A percentile compares a stretch with the other conserved stretches of the same genome.
These are phyloP conservation scores for Diorhabda elongata DNA, from an alignment of 1,140 invertebrate species.

Conservation along the genomic window DNA sequence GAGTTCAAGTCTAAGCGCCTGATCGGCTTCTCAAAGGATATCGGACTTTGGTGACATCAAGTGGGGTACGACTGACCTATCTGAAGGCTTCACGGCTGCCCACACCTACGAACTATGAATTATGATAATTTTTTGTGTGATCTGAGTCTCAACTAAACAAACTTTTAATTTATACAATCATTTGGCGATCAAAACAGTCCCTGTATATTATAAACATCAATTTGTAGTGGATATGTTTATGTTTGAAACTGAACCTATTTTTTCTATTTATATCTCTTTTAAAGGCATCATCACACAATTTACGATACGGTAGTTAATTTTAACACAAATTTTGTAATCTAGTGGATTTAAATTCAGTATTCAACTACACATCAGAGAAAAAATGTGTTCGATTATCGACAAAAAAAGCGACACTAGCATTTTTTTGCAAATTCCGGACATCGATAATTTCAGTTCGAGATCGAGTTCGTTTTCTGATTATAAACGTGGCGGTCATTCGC, in stretches of 20 bases:
- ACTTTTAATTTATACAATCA: too few species aligned
- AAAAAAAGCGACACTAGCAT: slow-evolving; percentile 7
- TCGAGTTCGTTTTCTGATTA: slow-evolving; percentile 9
- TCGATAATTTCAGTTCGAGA: slow-evolving; percentile 6
- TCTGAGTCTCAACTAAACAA: too few species aligned
- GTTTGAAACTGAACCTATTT: neutral
- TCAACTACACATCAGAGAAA: neutral
- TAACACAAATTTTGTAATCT: slow-evolving; percentile 7
- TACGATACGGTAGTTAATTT: neutral
- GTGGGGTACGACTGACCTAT: too few species aligned
- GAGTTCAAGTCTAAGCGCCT: too few species aligned
- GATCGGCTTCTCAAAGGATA: too few species aligned
- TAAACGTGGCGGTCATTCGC: neutral
- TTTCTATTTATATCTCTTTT: slow-evolving; percentile 17
- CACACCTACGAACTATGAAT: too few species aligned
- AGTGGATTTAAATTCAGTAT: neutral
- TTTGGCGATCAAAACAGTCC: neutral
- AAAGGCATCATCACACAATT: slow-evolving; percentile 3
- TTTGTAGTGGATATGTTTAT: slow-evolving; percentile 14
- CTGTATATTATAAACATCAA: neutral
- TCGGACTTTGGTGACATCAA: too few species aligned
- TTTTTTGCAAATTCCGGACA: slow-evolving; percentile 13
- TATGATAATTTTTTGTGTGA: too few species aligned
- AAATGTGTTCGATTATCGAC: neutral
- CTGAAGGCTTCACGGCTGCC: too few species aligned